phyloP scores from a whole-genome alignment of 2,888 invertebrate species.

The Amaurobius ferox region DNA sequence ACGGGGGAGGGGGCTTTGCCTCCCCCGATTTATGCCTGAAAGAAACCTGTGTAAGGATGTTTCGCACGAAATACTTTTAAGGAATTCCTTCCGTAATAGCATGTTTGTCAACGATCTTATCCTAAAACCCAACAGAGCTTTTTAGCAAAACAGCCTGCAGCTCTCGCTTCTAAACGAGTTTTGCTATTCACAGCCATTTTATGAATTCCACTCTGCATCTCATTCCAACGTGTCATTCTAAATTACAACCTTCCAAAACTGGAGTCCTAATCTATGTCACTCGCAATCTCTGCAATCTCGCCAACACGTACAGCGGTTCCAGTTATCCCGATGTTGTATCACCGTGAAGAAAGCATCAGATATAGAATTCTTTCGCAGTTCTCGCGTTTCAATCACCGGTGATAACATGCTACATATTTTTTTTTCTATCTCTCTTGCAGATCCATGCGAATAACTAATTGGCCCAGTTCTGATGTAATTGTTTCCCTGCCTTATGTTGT shows the following conservation, averaged over 20 bases:
- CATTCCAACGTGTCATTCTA: not conserved
- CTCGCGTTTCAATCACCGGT: not conserved
- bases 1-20: no score
- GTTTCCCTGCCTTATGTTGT: not conserved
- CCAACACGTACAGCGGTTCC: not conserved
- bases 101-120: no score
- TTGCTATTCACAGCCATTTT: no score
- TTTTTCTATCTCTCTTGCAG: not conserved
- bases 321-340: not conserved
- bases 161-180: no score
- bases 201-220: no score
- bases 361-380: not conserved
- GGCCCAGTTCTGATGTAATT: slow-evolving; percentile 5
- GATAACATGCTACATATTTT: not conserved
- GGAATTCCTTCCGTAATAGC: no score
- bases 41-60: no score
- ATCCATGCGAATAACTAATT: slow-evolving; percentile 2
- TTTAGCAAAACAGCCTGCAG: no score
- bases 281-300: not conserved
- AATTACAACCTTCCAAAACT: not conserved
- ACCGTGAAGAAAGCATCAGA: not conserved
- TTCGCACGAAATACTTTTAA: no score
- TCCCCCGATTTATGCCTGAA: no score
- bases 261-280: not conserved
- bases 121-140: no score